Evolutionary conservation across 1,140 invertebrate species (phyloP).

Genomic region (Caenorhabditis brenneri): DNA sequence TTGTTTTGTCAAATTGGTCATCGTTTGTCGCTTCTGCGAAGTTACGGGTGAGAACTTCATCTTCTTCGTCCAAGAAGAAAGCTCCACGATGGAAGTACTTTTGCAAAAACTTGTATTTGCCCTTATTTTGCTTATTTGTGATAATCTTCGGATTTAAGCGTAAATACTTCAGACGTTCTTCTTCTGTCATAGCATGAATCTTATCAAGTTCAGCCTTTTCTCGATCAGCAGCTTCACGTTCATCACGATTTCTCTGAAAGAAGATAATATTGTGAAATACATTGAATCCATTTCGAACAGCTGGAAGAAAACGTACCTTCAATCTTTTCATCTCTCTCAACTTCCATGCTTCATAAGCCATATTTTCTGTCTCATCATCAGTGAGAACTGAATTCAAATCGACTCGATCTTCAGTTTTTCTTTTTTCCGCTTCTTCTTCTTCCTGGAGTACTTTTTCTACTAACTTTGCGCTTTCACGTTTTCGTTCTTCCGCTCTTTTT

Average conservation of each 20-base stretch:
- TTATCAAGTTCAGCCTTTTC: slow-evolving; percentile 89
- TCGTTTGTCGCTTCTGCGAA: slow-evolving; percentile 95
- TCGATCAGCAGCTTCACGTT: slow-evolving; percentile 73
- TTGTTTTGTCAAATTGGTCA: slow-evolving; percentile 98
- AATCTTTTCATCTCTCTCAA: slow-evolving; percentile 91
- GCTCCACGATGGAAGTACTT: slow-evolving; percentile 99
- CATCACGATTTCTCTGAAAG: slow-evolving; percentile 46
- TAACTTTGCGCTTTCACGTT: slow-evolving; percentile 43
- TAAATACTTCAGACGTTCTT: slow-evolving; percentile 86
- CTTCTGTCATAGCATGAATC: slow-evolving; percentile 91
- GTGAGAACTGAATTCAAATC: slow-evolving; percentile 86
- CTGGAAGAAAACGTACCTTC: slow-evolving; percentile 76
- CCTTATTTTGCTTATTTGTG: slow-evolving; percentile 85
- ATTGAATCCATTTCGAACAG: not conserved
- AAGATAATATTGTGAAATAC: not conserved
- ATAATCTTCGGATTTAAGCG: slow-evolving; percentile 89
- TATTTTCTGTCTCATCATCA: slow-evolving; percentile 94
- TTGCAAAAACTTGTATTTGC: slow-evolving; percentile 99
- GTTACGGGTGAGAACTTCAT: slow-evolving; percentile 85
- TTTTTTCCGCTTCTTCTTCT: slow-evolving; percentile 75
- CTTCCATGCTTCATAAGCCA: slow-evolving; percentile 96
- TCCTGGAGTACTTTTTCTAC: slow-evolving; percentile 40
- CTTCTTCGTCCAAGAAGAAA: slow-evolving; percentile 94
- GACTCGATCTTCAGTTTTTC: slow-evolving; percentile 77
- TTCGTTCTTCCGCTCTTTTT: slow-evolving; percentile 62